Base-by-base conservation (phyloP, 2,888 invertebrate species). In the Tricholauxania praeusta region DNA sequence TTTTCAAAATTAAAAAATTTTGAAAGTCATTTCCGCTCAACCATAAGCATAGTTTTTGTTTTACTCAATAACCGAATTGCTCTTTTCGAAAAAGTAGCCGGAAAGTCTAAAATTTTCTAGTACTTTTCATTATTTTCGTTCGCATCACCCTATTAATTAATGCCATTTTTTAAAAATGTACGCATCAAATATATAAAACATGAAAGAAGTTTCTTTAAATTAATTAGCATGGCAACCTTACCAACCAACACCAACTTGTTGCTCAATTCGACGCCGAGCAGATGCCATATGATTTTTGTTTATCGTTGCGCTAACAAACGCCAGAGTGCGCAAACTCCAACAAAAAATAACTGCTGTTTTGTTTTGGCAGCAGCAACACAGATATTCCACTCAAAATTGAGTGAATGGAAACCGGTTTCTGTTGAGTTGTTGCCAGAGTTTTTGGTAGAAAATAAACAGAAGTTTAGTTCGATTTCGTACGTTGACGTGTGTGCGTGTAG, bases 381-480 rank as follows among this genome's bases (percentile, higher is more conserved):
- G 28, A 28, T 28, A 28, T 28, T 59, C 60, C 39, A 68, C 49
- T 68, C 59, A 28, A 28, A 17, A 19, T 39, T 19, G 53, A 53
- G 51, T 39, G 39, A 8, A 12, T 8, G 17, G n/a, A n/a, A 39
- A 19, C 57, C 69, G 60, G 60, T 60, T 60, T 32, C 28, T 12
- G 39, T 62, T 52, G 60, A 39, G 69, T 70, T n/a, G 19, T 14
- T 51, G 62, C 12, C 49, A 14, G 48, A 57, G 52, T 32, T 51
- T 57, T 62, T 60, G 68, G 68, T 62, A 70, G 60, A 28, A 70
- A 70, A 52, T 51, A 39, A 51, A 17, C 12, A 39, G n/a, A 15
- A 14, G 17, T 48, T 70, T 62, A 70, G 69, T 70, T 70, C 60
- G 69, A 70, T 32, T 52, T 70, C 19, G 39, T 70, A 48, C 69